Evolutionary conservation across 2,113 vertebrate genomes (phyloP), one percentile per base, ranked within the genome.

Genomic region (Speoplatyrhinus poulsoni): DNA sequence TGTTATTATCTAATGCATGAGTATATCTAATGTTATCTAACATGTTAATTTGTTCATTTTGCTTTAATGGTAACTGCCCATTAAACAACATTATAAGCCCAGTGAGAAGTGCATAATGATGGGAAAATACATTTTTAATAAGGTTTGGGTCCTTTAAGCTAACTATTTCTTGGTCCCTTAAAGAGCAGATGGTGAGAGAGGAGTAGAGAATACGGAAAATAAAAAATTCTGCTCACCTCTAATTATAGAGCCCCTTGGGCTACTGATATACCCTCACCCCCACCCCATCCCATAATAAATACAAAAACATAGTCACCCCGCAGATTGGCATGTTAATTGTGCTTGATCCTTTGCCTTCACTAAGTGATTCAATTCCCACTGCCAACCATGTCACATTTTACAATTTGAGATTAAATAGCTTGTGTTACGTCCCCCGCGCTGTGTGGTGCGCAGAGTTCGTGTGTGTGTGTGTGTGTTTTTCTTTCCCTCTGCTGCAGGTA

Each of bases 301-400:
- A 41, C 36, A 59, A 55, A 76, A 76, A 60, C 33, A 63, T 16
- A 67, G 74, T 65, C 53, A 72, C 50, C 77, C 73, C 49, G 33
- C 71, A 57, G 74, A 75, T 55, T 60, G 71, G 48, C 74, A 62
- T 13, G 61, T 77, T 90, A 88, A 84, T 87, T 91, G 61, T 73
- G 81, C 62, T 74, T 68, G 17, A 33, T 54, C 65, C 67, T 52
- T 48, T 63, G 36, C 33, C n/a, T 16, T 33, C 12, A 19, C 16
- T 54, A 6, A 48, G 64, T 33, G 17, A 67, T 67, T 41, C 7
- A 55, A 17, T 62, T 62, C 60, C 55, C 55, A 15, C 6, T n/a
- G 7, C 13, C 16, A 12, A 58, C 19, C 56, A 58, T 26, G 32
- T 58, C 56, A 32, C 19, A 10, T 58, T 32, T 58, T 58, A 58